Evolutionary conservation across 1,140 invertebrate species (phyloP), one percentile per base, ranked within the genome.

Genomic region (Odontomachus brunneus): DNA sequence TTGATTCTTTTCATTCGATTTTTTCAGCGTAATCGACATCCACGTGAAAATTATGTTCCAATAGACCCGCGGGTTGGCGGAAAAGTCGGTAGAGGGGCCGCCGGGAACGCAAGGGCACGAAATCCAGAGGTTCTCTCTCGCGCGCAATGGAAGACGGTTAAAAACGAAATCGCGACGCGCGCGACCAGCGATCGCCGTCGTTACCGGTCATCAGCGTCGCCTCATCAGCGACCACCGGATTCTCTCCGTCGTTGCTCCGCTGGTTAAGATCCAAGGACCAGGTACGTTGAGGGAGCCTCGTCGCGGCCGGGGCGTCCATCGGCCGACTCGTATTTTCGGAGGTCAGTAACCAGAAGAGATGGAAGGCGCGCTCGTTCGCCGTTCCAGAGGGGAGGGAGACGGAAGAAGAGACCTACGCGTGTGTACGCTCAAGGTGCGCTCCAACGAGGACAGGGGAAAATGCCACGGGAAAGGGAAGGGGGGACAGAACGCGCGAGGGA

Each of bases 311-410:
- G n/a, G 55, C 29, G 7, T 11, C 19, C 7, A 69, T 78, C 51
- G 62, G 19, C 55, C 29, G 53, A 69, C 80, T 89, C 72, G 89
- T 91, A 93, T 93, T 94, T 94, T 93, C 92, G 92, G 93, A 94
- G 93, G 92, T 94, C 92, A 94, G 93, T 94, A 94, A 94, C 93
- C 93, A 93, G 91, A 83, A 48, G 91, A 89, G 81, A 69, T 82
- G 69, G 84, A 87, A 85, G 83, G 22, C 67, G 82, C 51, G 62
- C 44, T 83, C 48, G 67, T 49, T 22, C 26, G 44, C 14, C 33
- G 72, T 62, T 73, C 59, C 38, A 44, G 53, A 15, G 22, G 66
- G 49, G 87, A 91, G 89, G 72, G 89, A 91, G 90, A 92, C 89
- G 90, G 90, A 93, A 88, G 84, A 89, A 90, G 87, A 89, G 87